Percentiles rank a stretch among this genome's conserved stretches.
Evolutionary conservation across 2,888 invertebrate genomes (phyloP).

Genomic region (Odontocerum albicorne): DNA sequence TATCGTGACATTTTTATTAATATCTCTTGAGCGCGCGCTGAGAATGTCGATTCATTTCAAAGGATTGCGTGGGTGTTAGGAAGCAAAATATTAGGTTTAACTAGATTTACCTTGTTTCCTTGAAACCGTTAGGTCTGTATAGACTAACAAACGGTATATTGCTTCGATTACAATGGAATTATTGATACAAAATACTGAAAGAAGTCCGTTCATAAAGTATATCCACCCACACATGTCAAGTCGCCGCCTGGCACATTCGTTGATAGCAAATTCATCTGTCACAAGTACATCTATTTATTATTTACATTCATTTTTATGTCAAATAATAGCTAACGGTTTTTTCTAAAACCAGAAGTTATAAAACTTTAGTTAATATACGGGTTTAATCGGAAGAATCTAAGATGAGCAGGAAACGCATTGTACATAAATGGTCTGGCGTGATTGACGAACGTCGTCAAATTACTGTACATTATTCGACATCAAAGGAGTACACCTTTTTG

Average conservation of each 20-base stretch:
- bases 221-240: slow-evolving; percentile 26
- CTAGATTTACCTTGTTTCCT: slow-evolving; percentile 19
- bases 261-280: slow-evolving; percentile 33
- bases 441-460: no score
- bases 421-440: background rate
- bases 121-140: slow-evolving; percentile 17
- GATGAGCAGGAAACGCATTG: slow-evolving; percentile 1
- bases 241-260: slow-evolving; percentile 24
- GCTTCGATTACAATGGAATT: slow-evolving; percentile 30
- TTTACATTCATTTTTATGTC: slow-evolving; percentile 27
- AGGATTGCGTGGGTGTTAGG: no score
- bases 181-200: slow-evolving; percentile 28
- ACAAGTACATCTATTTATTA: slow-evolving; percentile 18
- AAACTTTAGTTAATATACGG: background rate
- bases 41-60: no score
- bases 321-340: slow-evolving; percentile 27
- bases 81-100: no score
- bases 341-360: slow-evolving; percentile 12
- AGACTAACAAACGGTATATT: slow-evolving; percentile 22
- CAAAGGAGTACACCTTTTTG: no score
- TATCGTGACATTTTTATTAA: no score
- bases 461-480: no score
- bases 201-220: slow-evolving; percentile 23
- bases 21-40: no score
- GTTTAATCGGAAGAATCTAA: slow-evolving; percentile 2